These are phyloP conservation scores for Eubasilissa splendida DNA, from an alignment of 2,888 invertebrate genomes.

Conservation along the genomic window DNA sequence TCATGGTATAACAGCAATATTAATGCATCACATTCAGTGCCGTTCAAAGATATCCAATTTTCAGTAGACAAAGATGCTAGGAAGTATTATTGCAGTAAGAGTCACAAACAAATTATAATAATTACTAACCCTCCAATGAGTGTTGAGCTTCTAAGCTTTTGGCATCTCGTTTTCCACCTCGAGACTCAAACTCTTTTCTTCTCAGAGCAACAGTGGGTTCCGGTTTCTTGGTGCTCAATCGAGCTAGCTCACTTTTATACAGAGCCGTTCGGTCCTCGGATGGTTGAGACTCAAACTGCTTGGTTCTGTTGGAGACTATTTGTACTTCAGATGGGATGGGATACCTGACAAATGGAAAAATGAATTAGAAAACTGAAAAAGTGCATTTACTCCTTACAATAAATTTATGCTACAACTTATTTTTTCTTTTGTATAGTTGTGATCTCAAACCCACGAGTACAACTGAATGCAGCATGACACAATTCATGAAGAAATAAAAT, in stretches of 20 bases:
- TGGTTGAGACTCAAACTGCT: constrained; percentile 80
- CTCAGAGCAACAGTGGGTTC: constrained; percentile 84
- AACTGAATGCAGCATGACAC: too few species aligned
- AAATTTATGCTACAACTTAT: too few species aligned
- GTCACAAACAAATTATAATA: neutral
- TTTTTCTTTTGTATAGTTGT: too few species aligned
- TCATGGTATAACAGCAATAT: too few species aligned
- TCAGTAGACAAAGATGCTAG: neutral
- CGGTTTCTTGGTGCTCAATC: constrained; percentile 78
- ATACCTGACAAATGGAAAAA: constrained; percentile 63
- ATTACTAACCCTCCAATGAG: constrained; percentile 65
- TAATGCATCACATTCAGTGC: neutral
- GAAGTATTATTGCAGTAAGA: neutral
- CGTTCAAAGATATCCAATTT: neutral
- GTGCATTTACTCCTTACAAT: too few species aligned
- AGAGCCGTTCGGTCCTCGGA: constrained; percentile 77
- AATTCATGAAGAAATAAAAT: too few species aligned
- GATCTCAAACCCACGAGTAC: too few species aligned
- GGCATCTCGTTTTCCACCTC: constrained; percentile 68
- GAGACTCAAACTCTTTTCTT: constrained; percentile 81
- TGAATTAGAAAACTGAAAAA: too few species aligned
- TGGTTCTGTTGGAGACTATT: constrained; percentile 81
- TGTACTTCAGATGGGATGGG: constrained; percentile 71
- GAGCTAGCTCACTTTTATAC: constrained; percentile 79
- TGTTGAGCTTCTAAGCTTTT: constrained; percentile 68